A percentile compares a stretch with the other conserved stretches of the same genome.
Evolutionary conservation across 2,797 vertebrate species (phyloP).

Genomic region (Pogoniulus pusillus): DNA sequence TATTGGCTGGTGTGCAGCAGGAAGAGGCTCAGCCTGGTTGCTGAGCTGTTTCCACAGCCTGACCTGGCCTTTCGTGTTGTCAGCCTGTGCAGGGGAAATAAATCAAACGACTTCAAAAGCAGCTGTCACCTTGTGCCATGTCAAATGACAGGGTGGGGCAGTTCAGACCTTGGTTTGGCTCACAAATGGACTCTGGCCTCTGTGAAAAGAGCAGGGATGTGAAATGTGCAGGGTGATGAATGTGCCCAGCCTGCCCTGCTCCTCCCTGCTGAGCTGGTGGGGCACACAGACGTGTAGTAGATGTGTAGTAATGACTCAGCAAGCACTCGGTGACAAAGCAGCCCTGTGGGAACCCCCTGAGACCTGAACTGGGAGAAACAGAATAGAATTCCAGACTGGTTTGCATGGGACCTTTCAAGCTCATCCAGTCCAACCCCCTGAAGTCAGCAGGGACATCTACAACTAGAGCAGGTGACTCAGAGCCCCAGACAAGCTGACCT

Average conservation of each 20-base stretch:
- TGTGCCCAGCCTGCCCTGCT: neutral
- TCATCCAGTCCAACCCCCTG: too few relatives aligned
- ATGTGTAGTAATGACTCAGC: too few relatives aligned
- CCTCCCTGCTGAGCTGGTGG: accelerated
- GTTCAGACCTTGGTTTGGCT: neutral
- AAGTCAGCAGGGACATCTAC: too few relatives aligned
- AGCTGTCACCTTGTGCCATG: neutral
- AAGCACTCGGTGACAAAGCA: too few relatives aligned
- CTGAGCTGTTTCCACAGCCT: neutral
- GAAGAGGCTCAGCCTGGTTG: too few relatives aligned
- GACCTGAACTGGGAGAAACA: too few relatives aligned
- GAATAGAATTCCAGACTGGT: too few relatives aligned
- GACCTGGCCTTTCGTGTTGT: neutral
- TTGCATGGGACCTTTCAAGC: too few relatives aligned
- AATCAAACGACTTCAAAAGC: neutral
- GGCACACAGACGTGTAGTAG: accelerated
- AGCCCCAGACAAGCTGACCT: too few relatives aligned
- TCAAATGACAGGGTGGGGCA: neutral
- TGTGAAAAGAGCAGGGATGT: neutral
- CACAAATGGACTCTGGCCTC: constrained; percentile 3
- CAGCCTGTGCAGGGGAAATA: neutral
- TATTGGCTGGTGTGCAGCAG: neutral
- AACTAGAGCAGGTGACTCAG: too few relatives aligned
- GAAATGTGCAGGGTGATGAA: accelerated
- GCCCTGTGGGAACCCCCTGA: too few relatives aligned